Percentiles rank a stretch among this genome's conserved stretches.
These are phyloP conservation scores for Apaloderma vittatum DNA, from an alignment of 2,113 vertebrate species.

Conservation along the genomic window DNA sequence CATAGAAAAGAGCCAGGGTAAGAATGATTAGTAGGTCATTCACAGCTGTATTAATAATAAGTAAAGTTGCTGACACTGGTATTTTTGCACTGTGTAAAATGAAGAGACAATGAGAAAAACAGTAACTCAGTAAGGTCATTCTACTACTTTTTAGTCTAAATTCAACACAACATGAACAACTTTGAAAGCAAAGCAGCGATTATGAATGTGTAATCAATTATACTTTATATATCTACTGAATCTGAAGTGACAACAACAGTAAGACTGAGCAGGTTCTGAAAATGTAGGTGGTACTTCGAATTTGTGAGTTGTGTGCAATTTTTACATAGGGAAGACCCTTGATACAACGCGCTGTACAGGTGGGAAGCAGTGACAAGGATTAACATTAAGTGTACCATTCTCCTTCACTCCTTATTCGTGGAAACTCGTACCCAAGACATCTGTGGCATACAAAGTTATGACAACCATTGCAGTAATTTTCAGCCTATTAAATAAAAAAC, in stretches of 20 bases:
- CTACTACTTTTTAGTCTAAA: not conserved
- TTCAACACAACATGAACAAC: not conserved
- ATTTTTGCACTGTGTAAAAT: not conserved
- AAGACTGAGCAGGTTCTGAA: not conserved
- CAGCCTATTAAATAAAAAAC: not conserved
- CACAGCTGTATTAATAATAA: not conserved
- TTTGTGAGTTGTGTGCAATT: not conserved
- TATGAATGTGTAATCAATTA: not conserved
- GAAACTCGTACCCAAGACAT: not conserved
- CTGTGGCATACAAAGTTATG: not conserved
- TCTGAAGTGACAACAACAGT: not conserved
- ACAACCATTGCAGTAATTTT: not conserved
- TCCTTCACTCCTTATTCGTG: not conserved
- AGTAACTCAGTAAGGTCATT: not conserved
- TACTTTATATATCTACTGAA: not conserved
- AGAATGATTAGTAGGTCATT: not conserved
- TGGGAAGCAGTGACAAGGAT: not conserved
- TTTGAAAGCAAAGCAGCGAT: not conserved
- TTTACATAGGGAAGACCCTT: not conserved
- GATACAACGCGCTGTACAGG: rapidly evolving
- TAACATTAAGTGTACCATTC: not conserved
- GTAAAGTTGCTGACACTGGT: not conserved
- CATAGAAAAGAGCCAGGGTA: not conserved
- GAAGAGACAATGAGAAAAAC: not conserved
- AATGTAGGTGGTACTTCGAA: not conserved